Conservation (phyloP, 53 echinoderm and acorn worm genomes). For the Glandiceps talaboti region DNA sequence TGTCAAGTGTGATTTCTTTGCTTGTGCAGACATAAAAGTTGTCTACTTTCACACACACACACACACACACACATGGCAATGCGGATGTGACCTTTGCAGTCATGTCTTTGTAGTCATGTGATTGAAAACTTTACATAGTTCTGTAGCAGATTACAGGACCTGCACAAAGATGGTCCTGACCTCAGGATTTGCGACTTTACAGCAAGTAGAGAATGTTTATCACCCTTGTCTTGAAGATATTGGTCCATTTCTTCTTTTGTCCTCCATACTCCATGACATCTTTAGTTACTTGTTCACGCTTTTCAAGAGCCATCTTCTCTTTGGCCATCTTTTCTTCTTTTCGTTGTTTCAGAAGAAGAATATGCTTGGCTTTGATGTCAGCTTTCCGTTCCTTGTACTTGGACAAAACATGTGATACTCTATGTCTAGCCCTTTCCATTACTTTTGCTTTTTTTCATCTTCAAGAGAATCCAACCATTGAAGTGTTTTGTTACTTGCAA, state of each 20-base stretch:
- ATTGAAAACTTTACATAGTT: too few relatives aligned
- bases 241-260: neutral
- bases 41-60: too few relatives aligned
- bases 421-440: neutral
- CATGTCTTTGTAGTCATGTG: too few relatives aligned
- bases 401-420: neutral
- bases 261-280: conserved; percentile 1
- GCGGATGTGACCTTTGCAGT: too few relatives aligned
- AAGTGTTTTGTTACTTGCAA: neutral
- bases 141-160: too few relatives aligned
- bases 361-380: neutral
- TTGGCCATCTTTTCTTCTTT: neutral
- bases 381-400: neutral
- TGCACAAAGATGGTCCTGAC: too few relatives aligned
- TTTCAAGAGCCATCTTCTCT: neutral
- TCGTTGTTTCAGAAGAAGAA: neutral
- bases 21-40: too few relatives aligned
- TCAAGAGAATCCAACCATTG: neutral
- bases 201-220: neutral
- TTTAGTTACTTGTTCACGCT: neutral
- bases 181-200: neutral
- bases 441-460: neutral
- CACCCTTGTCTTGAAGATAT: neutral
- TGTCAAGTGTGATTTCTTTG: too few relatives aligned
- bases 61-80: too few relatives aligned